Evolutionary conservation across 2,888 invertebrate species (phyloP), one percentile per base, ranked within the genome.

Genomic region (Danaus chrysippus): DNA sequence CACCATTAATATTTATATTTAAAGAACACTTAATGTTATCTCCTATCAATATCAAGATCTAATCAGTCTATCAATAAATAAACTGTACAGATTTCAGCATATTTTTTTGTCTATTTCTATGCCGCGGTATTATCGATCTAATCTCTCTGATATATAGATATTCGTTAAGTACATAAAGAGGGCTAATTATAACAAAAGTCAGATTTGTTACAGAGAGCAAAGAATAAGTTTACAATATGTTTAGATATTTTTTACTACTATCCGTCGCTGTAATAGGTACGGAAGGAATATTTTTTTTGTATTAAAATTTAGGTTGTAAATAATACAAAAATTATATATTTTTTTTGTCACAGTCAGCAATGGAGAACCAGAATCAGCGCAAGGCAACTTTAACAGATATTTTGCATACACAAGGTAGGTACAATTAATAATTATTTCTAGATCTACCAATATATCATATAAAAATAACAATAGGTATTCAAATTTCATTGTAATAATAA

Each of bases 381-480:
- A 69, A 46, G 69, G 68, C 57, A 66, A 55, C 41, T 59, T 70
- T 1, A 76, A 76, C 53, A 62, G 11, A 58, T 79, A 78, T 60
- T 73, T 67, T 54, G 62, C 71, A 34, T 75, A 75, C 41, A 70
- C 70, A 11, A 61, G 62, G 80, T 81, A 66, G 74, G 74, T 70
- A 54, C 8, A 9, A 56, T 34, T 23, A 11, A 42, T 55, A 42
- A 42, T 56, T 58, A 58, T 23, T 1, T 23, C 1, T 23, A 23
- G 2, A 23, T 23, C 2, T 23, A 23, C 3, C 23, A 3, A 23
- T 3, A 23, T 23, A 23, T 34, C 23, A 34, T 34, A 34, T 34
- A 6, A 34, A 34, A 34, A 34, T 34, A 34, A n/a, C n/a, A n/a
- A n/a, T n/a, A n/a, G n/a, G n/a, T n/a, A n/a, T n/a, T 34, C 23